Evolutionary conservation across 92 coral and sea anemone species (phyloP), one percentile per base, ranked within the genome.

Genomic region (Diadumene lineata): DNA sequence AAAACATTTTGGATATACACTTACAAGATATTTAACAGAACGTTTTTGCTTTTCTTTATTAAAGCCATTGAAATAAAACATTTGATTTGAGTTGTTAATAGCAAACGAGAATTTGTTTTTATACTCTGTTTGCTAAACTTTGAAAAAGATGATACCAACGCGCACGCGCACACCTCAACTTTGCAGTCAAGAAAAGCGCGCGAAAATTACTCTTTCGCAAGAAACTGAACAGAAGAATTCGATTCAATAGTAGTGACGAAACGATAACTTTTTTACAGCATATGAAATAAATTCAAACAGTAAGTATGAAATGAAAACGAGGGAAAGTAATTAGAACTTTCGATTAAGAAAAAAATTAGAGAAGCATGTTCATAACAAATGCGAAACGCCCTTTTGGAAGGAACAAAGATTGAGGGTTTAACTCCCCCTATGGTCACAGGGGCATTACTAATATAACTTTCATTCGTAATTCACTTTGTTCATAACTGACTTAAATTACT

Each of bases 401-500:
- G n/a, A n/a, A 50, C 23, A 21, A 70, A 31, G n/a, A 70, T 70
- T 53, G 34, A 56, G 77, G 60, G n/a, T n/a, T 72, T 33, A 3
- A 65, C 60, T 31, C 77, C 77, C 56, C 34, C 77, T 56, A 18
- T 21, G 17, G 34, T 26, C 65, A 72, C 66, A 66, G 57, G 66
- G 66, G 31, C 29, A 29, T 32, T 56, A 32, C 51, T 44, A 72
- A 56, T 72, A 56, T 29, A 72, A 43, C 68, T 7, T 19, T 11
- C 31, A 60, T 60, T 60, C 65, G 23, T 60, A 62, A 62, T 27
- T 62, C 6, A 62, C 31, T 62, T 62, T 28, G n/a, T 62, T 62
- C 68, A 62, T 62, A 23, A 62, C 43, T 38, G 7, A 28, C 15
- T 62, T 62, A 62, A 15, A 62, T 62, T 29, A 29, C 68, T 30